Evolutionary conservation across 2,113 vertebrate species (phyloP).

Genomic region (Australoheros scitulus): DNA sequence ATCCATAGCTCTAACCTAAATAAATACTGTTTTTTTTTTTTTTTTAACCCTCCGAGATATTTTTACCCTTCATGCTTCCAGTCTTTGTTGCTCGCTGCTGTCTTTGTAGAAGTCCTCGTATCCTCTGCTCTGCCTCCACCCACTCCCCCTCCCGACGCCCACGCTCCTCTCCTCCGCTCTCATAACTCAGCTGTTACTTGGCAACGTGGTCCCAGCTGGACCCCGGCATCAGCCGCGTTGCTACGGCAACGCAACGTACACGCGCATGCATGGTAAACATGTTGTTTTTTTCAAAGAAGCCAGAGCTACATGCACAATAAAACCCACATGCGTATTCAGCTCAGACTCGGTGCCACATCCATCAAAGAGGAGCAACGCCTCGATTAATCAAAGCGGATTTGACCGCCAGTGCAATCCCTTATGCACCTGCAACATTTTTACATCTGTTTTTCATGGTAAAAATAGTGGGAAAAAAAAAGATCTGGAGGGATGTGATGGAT

Average conservation of each 20-base stretch:
- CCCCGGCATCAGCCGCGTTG: slow-evolving; percentile 74
- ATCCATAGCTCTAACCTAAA: slow-evolving; percentile 46
- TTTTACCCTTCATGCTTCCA: slow-evolving; percentile 41
- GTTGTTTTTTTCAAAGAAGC: slow-evolving; percentile 32
- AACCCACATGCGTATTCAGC: slow-evolving; percentile 37
- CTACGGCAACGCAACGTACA: slow-evolving; percentile 68
- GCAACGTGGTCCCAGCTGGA: slow-evolving; percentile 80
- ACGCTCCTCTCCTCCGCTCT: slow-evolving; percentile 67
- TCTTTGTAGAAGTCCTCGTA: slow-evolving; percentile 69
- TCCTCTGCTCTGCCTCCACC: slow-evolving; percentile 39
- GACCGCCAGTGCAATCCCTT: slow-evolving; percentile 13
- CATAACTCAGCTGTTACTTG: slow-evolving; percentile 83
- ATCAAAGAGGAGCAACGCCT: slow-evolving; percentile 15
- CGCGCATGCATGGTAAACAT: slow-evolving; percentile 68
- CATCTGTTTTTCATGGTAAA: slow-evolving; percentile 24
- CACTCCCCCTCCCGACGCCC: slow-evolving; percentile 46
- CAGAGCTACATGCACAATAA: slow-evolving; percentile 19
- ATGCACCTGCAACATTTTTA: slow-evolving; percentile 54
- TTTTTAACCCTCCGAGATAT: slow-evolving; percentile 34
- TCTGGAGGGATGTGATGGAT: slow-evolving; percentile 22
- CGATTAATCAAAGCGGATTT: slow-evolving; percentile 12
- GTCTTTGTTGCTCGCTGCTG: slow-evolving; percentile 59
- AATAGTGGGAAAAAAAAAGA: not conserved
- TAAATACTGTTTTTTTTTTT: slow-evolving; percentile 18
- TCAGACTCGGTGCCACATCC: slow-evolving; percentile 1